These are phyloP conservation scores for Ptilorrhoa leucosticta DNA, from an alignment of 2,113 vertebrate species.

Conservation along the genomic window DNA sequence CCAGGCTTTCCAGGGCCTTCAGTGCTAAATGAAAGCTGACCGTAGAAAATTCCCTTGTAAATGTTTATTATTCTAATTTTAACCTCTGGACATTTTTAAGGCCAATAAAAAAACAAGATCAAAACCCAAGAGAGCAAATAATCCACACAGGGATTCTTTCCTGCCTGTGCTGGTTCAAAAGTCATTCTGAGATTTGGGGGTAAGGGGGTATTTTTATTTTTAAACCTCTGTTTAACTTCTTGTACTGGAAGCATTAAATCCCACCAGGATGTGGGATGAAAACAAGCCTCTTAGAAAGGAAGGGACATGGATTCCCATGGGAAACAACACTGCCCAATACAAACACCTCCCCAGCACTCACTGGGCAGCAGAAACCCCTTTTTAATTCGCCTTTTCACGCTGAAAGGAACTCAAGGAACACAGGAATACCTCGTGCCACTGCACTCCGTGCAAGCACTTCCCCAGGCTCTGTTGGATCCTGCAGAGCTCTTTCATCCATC, in stretches of 20 bases:
- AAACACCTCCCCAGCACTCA: not conserved
- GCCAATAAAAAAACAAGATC: not conserved
- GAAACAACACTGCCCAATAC: not conserved
- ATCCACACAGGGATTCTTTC: not conserved
- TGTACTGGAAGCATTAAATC: not conserved
- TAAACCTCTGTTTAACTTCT: not conserved
- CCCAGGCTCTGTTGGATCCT: not conserved
- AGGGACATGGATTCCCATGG: not conserved
- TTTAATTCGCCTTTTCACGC: not conserved
- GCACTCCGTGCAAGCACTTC: not conserved
- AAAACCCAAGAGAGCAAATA: not conserved
- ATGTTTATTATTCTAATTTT: constrained; percentile 8
- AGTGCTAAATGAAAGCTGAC: not conserved
- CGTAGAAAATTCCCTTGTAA: not conserved
- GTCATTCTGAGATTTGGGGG: not conserved
- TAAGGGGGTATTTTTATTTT: not conserved
- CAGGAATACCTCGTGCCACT: not conserved
- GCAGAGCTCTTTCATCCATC: not conserved
- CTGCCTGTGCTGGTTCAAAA: not conserved
- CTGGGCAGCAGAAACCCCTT: not conserved
- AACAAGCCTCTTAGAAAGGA: not conserved
- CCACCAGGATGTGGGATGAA: not conserved
- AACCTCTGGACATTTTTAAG: not conserved
- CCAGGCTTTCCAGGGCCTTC: not conserved
- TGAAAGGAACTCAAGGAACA: not conserved